Evolutionary conservation across 2,797 vertebrate species (phyloP), one percentile per base, ranked within the genome.

Genomic region (Austrolebias charrua): DNA sequence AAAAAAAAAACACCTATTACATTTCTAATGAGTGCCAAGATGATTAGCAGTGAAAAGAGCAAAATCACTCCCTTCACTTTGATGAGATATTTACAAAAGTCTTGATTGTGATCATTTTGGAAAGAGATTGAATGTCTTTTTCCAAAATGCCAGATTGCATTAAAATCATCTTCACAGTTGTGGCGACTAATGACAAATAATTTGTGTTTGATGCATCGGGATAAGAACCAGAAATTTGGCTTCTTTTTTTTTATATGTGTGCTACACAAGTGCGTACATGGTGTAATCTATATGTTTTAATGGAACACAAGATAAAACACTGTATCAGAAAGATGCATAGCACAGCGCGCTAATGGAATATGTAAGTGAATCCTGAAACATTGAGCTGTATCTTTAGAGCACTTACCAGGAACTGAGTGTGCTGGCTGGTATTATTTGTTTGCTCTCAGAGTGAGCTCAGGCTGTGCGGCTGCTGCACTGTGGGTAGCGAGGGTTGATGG

Each of bases 21-120:
- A 59, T 80, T 63, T 62, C 79, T 90, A 87, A 92, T 88, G 83
- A 90, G 83, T 60, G 73, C 67, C 64, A 31, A 24, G 72, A 84
- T 90, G 86, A 88, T 89, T 88, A 87, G 77, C 90, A 81, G 75
- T 66, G 69, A 80, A 85, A 91, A 91, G 81, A 90, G 82, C 78
- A 83, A 74, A 90, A 87, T 83, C 80, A 83, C 85, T 88, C 73
- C 60, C 56, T 82, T 86, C 78, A 71, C 78, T 90, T 84, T 91
- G 85, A 92, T 89, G 81, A 83, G 78, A 79, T 75, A 88, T 85
- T 88, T 84, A 80, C 88, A 78, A 87, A 85, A 49, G 54, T 79
- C 81, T 87, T 87, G 85, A 87, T 92, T 87, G 69, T 90, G 82
- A 82, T 85, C 49, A 73, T 89, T 88, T 81, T 66, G 43, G 43